Evolutionary conservation across 2,797 vertebrate species (phyloP), one percentile per base, ranked within the genome.

Genomic region (Squalus acanthias): DNA sequence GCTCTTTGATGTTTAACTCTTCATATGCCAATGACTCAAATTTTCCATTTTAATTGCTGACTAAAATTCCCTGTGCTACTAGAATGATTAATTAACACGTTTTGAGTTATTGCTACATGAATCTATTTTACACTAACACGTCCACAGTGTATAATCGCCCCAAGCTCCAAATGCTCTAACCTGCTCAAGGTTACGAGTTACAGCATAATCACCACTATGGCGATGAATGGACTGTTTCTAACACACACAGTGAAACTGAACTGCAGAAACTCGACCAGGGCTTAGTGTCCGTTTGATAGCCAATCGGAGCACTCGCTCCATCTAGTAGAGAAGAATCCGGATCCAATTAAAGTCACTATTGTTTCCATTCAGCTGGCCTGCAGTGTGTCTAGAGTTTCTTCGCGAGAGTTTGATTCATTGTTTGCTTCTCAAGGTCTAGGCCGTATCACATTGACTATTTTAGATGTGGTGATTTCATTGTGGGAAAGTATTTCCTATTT

Each of bases 311-410:
- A 50, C 2, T 50, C 22, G 1, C 3, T 39, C 24, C 24, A 22
- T 33, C 67, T 22, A 76, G 74, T 76, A 17, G 29, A 53, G 0
- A 15, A 24, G 88, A 65, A 65, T 65, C 33, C 22, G 33, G 12
- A 63, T 57, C 88, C 57, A 74, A 95, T 74, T 95, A n/a, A 95
- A 95, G 70, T 76, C 94, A 95, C 69, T 95, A 29, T 20, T 72
- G 70, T 57, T 95, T 17, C 46, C 70, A 95, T 65, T 53, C 50
- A 76, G 70, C 2, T 74, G 22, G 20, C 8, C 94, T 17, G 5
- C 10, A 10, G 46, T 33, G 26, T 3, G 0, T 57, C 50, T 20
- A n/a, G 24, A 95, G 29, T 29, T 74, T 20, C 15, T 72, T 46
- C 8, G 46, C 8, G 3, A 60, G 12, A 95, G 22, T 39, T 69